A percentile compares a stretch with the other conserved stretches of the same genome.
These are phyloP conservation scores for Morone saxatilis DNA, from an alignment of 2,113 vertebrate genomes.

Conservation along the genomic window DNA sequence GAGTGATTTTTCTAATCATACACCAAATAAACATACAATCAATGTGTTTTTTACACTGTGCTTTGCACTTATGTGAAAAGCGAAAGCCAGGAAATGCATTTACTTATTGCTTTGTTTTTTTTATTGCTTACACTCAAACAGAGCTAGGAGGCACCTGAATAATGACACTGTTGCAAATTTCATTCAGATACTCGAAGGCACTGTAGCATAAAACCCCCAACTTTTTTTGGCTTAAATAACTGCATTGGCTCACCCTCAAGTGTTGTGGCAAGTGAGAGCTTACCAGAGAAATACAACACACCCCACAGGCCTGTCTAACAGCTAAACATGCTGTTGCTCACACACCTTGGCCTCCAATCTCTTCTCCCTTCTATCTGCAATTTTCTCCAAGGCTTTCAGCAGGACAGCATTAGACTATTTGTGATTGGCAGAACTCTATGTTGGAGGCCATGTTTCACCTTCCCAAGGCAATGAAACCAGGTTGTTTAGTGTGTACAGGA, in stretches of 20 bases:
- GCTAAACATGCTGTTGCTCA: constrained; percentile 18
- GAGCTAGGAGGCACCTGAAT: neutral
- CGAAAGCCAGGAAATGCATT: neutral
- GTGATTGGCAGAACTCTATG: neutral
- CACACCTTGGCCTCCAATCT: constrained; percentile 16
- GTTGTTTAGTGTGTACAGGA: neutral
- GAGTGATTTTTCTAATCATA: neutral
- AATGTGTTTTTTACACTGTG: neutral
- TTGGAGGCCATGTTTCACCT: neutral
- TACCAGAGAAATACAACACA: constrained; percentile 13
- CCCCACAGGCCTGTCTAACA: neutral
- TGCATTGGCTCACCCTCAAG: constrained; percentile 22
- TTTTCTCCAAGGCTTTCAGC: constrained; percentile 17
- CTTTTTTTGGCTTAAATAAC: constrained; percentile 12
- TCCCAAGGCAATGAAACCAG: constrained; percentile 12
- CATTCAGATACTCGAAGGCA: neutral
- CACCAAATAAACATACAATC: neutral
- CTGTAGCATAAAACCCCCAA: neutral
- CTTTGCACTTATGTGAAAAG: neutral
- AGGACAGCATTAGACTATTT: neutral
- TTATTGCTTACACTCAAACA: constrained; percentile 8
- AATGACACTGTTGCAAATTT: neutral
- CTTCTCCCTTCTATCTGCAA: neutral
- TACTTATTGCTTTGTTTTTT: neutral
- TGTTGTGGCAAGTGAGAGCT: constrained; percentile 22